Base-by-base conservation (phyloP, 92 coral and sea anemone genomes). In the Porites divaricata region DNA sequence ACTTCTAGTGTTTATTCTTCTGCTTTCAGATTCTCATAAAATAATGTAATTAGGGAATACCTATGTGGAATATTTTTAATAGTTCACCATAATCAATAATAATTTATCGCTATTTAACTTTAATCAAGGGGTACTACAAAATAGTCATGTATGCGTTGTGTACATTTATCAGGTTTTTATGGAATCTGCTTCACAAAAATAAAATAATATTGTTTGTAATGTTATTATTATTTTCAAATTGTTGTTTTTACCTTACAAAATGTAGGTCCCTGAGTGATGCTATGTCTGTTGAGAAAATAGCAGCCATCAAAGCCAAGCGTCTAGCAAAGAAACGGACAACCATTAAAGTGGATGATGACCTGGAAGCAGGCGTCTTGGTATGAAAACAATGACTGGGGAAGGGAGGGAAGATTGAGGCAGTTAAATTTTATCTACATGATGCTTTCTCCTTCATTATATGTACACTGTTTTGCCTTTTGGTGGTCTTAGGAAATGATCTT, bases 251-350 rank as follows among this genome's bases (percentile, higher is more conserved):
- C 35, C 23, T 51, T 51, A 11, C 17, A 15, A 50, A 35, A 35
- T 80, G 11, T 70, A 96, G 99, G 59, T 96, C 99, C 26, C 79
- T 96, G 92, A 96, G 99, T 93, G 99, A 95, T 89, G 98, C 99
- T 10, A 96, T 96, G 99, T 95, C 99, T 23, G 95, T 93, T 56
- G 99, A 96, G 86, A 96, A 96, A 86, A 96, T 96, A 70, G 99
- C 99, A 41, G 99, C 98, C 57, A 96, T 96, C 87, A 96, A 96
- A 75, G 98, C 98, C 28, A 96, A 96, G 75, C 99, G 99, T 91
- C 86, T 96, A 67, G 98, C 99, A 17, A 96, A 95, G 94, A 96
- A 96, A 73, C 86, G 95, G 87, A 93, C 96, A 81, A 96, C 99
- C 17, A 90, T 94, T 41, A 96, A 95, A 85, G 95, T 94, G 63